Percentiles rank a stretch among this genome's conserved stretches.
These are phyloP conservation scores for Micoletzkya japonica DNA, from an alignment of 2,888 invertebrate species.

Conservation along the genomic window DNA sequence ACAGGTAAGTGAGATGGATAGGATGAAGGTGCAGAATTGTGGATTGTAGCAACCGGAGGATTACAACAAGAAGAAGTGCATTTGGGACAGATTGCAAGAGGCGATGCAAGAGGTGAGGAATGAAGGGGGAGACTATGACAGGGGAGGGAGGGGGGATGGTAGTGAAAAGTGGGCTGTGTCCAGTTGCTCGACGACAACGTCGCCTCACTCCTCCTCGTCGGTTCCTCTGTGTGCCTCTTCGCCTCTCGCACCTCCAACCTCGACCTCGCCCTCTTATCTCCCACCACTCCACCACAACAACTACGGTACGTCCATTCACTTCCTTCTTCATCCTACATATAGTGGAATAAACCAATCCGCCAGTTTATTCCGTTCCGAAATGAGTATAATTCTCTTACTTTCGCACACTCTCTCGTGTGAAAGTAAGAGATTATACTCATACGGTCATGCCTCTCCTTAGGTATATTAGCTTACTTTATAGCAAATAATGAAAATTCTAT, in stretches of 20 bases:
- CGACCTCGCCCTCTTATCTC: slow-evolving; percentile 23
- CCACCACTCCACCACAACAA: neutral
- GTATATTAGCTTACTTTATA: no score
- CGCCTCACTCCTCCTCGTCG: slow-evolving; percentile 11
- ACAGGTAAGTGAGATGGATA: neutral
- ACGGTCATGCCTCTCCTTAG: no score
- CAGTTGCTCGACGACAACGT: neutral
- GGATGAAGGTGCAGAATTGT: no score
- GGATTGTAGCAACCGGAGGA: neutral
- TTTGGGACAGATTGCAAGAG: slow-evolving; percentile 12
- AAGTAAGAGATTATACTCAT: no score
- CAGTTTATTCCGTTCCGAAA: no score
- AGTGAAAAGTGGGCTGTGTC: neutral
- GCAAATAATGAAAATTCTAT: no score
- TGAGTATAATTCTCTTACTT: no score
- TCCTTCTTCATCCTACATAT: no score
- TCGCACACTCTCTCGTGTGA: no score
- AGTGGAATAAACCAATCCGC: no score
- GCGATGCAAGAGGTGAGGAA: slow-evolving; percentile 16
- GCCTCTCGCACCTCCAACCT: slow-evolving; percentile 1
- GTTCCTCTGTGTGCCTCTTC: slow-evolving; percentile 3
- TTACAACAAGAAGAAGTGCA: neutral
- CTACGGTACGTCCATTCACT: slow-evolving; percentile 10
- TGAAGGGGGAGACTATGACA: neutral
- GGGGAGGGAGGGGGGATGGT: neutral